Evolutionary conservation across 1,140 invertebrate species (phyloP).

Genomic region (Vollenhovia emeryi): DNA sequence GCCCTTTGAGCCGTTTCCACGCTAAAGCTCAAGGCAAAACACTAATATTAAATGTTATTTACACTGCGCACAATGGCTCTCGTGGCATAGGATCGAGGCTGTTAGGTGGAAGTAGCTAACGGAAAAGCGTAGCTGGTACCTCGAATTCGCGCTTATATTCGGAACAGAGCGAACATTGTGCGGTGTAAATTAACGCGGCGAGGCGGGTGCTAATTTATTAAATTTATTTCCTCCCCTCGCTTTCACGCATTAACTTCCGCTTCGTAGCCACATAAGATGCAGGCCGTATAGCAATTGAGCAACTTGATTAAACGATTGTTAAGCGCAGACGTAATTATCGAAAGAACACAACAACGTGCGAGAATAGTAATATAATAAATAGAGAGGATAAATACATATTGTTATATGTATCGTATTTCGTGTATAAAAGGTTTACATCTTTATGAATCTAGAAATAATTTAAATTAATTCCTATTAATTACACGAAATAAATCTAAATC

Average conservation of each 20-base stretch:
- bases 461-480: background rate
- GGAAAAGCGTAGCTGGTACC: conserved; percentile 14
- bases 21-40: conserved; percentile 48
- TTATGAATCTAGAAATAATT: background rate
- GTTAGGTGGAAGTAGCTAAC: conserved; percentile 22
- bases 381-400: background rate
- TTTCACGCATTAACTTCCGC: conserved; percentile 22
- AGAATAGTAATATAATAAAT: background rate
- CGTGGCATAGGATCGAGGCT: background rate
- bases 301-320: background rate
- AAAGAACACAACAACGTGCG: background rate
- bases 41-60: conserved; percentile 61
- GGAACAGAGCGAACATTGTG: conserved; percentile 32
- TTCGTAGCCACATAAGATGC: background rate
- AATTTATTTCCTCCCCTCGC: conserved; percentile 18
- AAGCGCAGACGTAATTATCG: background rate
- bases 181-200: conserved; percentile 32
- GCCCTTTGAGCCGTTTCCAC: conserved; percentile 28
- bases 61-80: conserved; percentile 34
- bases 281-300: background rate
- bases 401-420: background rate
- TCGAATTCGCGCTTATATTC: conserved; percentile 10
- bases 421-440: background rate
- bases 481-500: background rate
- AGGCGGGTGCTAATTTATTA: conserved; percentile 46